Percentiles rank a stretch among this genome's conserved stretches.
Evolutionary conservation across 2,113 vertebrate species (phyloP).

Genomic region (human (Homo sapiens)): DNA sequence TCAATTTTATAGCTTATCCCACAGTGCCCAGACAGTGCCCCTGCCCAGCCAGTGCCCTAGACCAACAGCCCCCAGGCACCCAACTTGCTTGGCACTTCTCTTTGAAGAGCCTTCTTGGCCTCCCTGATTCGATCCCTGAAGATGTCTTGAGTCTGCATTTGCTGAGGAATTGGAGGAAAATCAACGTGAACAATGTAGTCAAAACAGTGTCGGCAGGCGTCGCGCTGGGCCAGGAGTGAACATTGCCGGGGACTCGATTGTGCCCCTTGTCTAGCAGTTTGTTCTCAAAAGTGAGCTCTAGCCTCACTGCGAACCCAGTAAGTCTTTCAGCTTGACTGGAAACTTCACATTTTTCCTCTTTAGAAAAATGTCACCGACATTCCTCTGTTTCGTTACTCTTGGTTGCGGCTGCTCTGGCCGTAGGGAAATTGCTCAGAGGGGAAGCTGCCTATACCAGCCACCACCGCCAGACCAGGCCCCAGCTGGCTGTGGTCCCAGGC

Average conservation of each 20-base stretch:
- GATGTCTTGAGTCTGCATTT: accelerated
- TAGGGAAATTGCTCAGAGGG: slow-evolving; percentile 72
- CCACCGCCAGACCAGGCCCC: slow-evolving; percentile 76
- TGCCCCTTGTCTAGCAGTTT: slow-evolving; percentile 80
- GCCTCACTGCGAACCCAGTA: slow-evolving; percentile 83
- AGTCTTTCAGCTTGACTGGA: slow-evolving; percentile 85
- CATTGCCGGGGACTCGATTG: slow-evolving; percentile 75
- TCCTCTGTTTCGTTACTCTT: slow-evolving; percentile 84
- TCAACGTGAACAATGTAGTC: slow-evolving; percentile 57
- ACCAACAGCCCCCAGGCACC: accelerated
- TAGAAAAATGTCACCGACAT: slow-evolving; percentile 86
- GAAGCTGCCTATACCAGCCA: slow-evolving; percentile 78
- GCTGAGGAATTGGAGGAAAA: slow-evolving; percentile 64
- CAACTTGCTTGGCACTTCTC: not conserved
- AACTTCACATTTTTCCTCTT: slow-evolving; percentile 87
- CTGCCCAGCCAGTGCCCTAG: too few relatives aligned
- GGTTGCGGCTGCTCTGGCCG: slow-evolving; percentile 73
- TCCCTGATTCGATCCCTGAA: accelerated
- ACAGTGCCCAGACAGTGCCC: not conserved
- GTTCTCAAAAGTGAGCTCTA: slow-evolving; percentile 80
- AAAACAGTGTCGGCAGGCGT: slow-evolving; percentile 70
- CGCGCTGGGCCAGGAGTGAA: slow-evolving; percentile 59
- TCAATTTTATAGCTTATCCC: accelerated
- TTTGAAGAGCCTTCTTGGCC: not conserved
- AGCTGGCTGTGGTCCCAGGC: slow-evolving; percentile 88